Percentiles rank a stretch among this genome's conserved stretches.
Evolutionary conservation across 2,113 vertebrate species (phyloP).

Genomic region (Excalfactoria chinensis): DNA sequence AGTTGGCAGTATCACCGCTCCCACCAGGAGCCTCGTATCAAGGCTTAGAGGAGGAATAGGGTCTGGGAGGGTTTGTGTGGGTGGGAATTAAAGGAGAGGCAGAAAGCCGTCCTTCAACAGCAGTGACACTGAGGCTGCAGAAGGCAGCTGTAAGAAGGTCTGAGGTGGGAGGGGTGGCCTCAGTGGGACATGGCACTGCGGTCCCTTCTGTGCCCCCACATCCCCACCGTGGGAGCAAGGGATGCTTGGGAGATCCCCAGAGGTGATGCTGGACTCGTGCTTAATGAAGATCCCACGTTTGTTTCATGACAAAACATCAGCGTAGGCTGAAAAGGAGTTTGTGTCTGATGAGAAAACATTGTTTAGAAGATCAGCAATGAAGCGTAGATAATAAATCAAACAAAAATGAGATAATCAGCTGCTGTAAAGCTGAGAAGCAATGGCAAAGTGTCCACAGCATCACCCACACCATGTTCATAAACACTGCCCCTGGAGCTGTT

Average conservation of each 20-base stretch:
- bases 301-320: neutral
- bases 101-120: neutral
- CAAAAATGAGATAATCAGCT: neutral
- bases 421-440: neutral
- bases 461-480: neutral
- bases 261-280: neutral
- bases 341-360: neutral
- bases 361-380: neutral
- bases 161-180: neutral
- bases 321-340: neutral
- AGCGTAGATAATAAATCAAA: neutral
- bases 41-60: accelerated
- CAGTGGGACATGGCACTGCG: neutral
- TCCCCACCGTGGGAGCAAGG: accelerated
- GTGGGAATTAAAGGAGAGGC: neutral
- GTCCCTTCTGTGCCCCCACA: accelerated
- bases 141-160: neutral
- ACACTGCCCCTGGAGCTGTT: neutral
- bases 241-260: neutral
- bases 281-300: neutral
- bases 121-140: neutral
- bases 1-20: accelerated
- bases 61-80: neutral
- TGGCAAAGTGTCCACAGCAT: neutral
- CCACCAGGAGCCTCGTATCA: accelerated